These are phyloP conservation scores for Antheraea mylitta DNA, from an alignment of 1,140 invertebrate genomes.

Conservation along the genomic window DNA sequence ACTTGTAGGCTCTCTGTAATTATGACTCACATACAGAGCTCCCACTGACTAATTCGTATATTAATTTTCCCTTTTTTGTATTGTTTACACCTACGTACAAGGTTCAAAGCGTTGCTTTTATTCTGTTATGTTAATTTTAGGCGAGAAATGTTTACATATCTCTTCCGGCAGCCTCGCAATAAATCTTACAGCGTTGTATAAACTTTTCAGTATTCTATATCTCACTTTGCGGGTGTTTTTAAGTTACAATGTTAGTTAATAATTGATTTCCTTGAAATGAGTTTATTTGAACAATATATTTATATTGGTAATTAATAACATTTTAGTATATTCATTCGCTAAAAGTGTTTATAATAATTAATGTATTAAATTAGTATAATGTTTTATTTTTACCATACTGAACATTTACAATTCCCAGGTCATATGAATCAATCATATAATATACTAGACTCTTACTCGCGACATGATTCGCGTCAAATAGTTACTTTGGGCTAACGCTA, in stretches of 20 bases:
- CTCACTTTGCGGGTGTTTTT: background rate
- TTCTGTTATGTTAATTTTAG: conserved; percentile 23
- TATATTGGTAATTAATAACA: no score
- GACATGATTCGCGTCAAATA: no score
- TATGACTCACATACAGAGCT: conserved; percentile 15
- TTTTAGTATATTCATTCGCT: no score
- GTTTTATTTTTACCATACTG: no score
- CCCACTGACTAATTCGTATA: conserved; percentile 10
- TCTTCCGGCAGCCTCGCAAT: conserved; percentile 21
- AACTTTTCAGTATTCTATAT: conserved; percentile 6
- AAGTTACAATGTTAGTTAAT: background rate
- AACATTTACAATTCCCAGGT: no score
- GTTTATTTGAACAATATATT: no score
- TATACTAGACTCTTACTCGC: no score
- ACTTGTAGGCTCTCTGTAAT: conserved; percentile 8
- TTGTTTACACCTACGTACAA: conserved; percentile 13
- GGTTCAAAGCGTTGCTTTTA: conserved; percentile 20
- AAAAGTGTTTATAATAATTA: no score
- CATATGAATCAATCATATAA: no score
- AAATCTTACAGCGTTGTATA: conserved; percentile 3
- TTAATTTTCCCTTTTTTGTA: conserved; percentile 20
- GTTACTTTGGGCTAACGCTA: no score
- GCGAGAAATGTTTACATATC: conserved; percentile 21
- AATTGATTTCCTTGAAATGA: no score
- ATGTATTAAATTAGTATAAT: no score